Percentiles rank a stretch among this genome's conserved stretches.
Conservation (phyloP, 2,888 invertebrate species). For the Entomobrya multifasciata region DNA sequence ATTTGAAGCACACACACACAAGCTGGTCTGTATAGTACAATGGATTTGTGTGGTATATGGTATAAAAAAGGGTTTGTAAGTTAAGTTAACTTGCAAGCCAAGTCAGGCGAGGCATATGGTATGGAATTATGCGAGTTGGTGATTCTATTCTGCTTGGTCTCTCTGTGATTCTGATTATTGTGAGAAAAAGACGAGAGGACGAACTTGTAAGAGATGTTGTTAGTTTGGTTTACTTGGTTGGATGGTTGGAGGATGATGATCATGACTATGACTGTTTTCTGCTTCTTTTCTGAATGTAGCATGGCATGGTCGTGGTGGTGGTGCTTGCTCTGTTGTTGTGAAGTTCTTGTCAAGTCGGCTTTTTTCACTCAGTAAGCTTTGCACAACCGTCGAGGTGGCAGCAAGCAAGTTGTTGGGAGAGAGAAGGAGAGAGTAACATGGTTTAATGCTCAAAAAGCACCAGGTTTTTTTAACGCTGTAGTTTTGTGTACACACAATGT, state of each 20-base stretch:
- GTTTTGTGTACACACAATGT: not conserved
- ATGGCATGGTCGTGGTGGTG: not conserved
- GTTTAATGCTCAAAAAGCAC: constrained; percentile 14
- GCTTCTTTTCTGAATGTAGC: constrained; percentile 1
- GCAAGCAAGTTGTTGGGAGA: constrained; percentile 14
- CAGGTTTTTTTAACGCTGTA: too few relatives aligned
- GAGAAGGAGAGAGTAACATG: constrained; percentile 17
- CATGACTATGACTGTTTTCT: constrained; percentile 32
- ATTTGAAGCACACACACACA: constrained; percentile 7
- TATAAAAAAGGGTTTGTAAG: not conserved
- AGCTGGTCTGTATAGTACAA: not conserved
- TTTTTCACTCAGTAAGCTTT: constrained; percentile 76
- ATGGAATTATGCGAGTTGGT: constrained; percentile 9
- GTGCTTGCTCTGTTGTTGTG: constrained; percentile 29
- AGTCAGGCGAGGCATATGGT: constrained; percentile 22
- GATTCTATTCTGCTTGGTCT: constrained; percentile 13
- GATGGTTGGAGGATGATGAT: not conserved
- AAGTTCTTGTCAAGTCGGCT: constrained; percentile 76
- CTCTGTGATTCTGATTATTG: too few relatives aligned
- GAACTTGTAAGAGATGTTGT: constrained; percentile 33
- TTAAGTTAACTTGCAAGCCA: too few relatives aligned
- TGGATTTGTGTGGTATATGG: not conserved
- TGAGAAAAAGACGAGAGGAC: constrained; percentile 1
- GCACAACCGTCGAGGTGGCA: constrained; percentile 75
- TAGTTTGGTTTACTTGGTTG: constrained; percentile 23